phyloP scores from a whole-genome alignment of 1,140 invertebrate species.

The Leptestheria dahalacensis region DNA sequence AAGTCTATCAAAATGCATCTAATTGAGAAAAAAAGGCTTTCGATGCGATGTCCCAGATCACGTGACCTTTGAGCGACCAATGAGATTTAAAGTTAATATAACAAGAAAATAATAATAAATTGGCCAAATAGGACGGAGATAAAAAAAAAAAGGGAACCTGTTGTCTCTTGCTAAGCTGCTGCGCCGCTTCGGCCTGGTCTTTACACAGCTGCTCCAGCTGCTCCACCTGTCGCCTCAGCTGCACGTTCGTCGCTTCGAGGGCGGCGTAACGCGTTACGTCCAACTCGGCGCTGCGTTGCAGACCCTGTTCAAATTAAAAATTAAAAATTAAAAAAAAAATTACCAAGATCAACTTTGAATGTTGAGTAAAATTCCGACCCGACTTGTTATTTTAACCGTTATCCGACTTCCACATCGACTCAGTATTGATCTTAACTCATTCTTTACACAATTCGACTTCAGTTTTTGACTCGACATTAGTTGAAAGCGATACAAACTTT shows the following conservation, averaged over 20 bases:
- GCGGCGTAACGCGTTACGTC: constrained; percentile 22
- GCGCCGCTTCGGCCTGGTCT: constrained; percentile 19
- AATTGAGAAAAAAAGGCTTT: too few species aligned
- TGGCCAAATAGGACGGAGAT: neutral
- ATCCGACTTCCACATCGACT: too few species aligned
- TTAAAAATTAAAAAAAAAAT: neutral
- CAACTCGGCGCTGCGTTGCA: constrained; percentile 18
- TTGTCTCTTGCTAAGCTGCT: constrained; percentile 12
- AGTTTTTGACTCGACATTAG: too few species aligned
- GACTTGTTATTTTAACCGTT: too few species aligned
- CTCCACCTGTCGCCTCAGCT: constrained; percentile 25
- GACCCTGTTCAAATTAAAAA: constrained; percentile 1
- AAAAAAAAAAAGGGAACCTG: constrained; percentile 1
- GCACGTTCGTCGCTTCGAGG: constrained; percentile 26
- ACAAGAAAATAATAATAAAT: neutral
- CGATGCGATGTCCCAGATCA: neutral
- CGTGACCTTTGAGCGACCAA: neutral
- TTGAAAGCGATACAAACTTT: too few species aligned
- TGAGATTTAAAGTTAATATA: too few species aligned
- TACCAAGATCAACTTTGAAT: too few species aligned
- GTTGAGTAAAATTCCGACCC: too few species aligned
- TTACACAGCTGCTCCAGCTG: constrained; percentile 25
- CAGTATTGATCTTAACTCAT: too few species aligned
- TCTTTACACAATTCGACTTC: too few species aligned
- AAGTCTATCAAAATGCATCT: too few species aligned